Evolutionary conservation across 2,888 invertebrate genomes (phyloP).

Genomic region (Onchidella celtica): DNA sequence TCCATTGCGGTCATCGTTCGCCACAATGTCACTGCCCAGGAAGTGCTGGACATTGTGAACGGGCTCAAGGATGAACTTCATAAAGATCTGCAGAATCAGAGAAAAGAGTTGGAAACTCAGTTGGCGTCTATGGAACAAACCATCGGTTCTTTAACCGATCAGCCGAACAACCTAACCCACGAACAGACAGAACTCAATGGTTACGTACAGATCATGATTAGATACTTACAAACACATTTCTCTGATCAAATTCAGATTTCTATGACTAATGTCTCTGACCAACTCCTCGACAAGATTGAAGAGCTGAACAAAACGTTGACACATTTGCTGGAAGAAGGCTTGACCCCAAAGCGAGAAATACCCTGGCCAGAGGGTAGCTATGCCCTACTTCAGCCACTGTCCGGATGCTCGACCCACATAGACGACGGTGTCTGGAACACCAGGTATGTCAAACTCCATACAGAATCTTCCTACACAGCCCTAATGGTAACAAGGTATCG

Average conservation of each 20-base stretch:
- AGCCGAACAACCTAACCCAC: background rate
- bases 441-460: background rate
- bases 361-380: background rate
- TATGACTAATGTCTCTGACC: background rate
- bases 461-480: background rate
- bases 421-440: background rate
- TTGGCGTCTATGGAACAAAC: background rate
- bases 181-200: background rate
- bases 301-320: background rate
- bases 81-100: background rate
- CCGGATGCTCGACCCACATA: background rate
- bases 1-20: background rate
- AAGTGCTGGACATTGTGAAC: background rate
- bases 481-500: slow-evolving; percentile 1
- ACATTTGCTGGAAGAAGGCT: no score
- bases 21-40: slow-evolving; percentile 11
- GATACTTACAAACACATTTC: background rate
- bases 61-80: background rate
- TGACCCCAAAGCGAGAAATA: background rate
- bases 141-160: background rate
- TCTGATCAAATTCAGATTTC: background rate
- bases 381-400: background rate
- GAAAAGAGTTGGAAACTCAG: background rate
- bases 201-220: background rate
- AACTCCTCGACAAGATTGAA: background rate